Base-by-base conservation (phyloP, 2,888 invertebrate species). In the Tromatobia lineatoria region DNA sequence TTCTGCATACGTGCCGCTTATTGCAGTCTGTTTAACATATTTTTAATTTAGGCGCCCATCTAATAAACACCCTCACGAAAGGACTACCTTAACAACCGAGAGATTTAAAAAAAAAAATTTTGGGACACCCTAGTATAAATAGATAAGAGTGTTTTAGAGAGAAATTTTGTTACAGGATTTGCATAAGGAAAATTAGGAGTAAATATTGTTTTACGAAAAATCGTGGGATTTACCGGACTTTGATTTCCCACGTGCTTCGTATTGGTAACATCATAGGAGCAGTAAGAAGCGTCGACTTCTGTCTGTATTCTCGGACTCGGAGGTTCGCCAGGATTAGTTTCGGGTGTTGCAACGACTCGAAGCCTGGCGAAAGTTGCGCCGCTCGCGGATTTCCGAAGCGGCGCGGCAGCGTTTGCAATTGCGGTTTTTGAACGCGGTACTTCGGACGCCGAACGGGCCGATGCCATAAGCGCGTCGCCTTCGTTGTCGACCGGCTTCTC, bases 341-440 rank as follows among this genome's bases (percentile, higher is more conserved):
- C 86, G 87, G 92, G 91, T 2, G 93, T 90, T 1, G 95, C 95
- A 54, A 96, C 96, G 7, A 97, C 97, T 7, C 97, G 95, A 57
- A 97, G 94, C 0, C 97, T 95, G 0, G 97, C 97, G 89, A 97
- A 94, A 0, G 97, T 96, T 8, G 97, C 96, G 0, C 96, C 96
- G 45, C 93, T 93, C 0, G 93, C 92, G 7, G 93, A 93, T 84
- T 93, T 93, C 2, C 93, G 89, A 13, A 93, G 87, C 3, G 93
- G 91, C 57, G 91, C 85, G 4, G 90, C 88, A 34, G 90, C 87
- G 69, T 90, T 92, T 1, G 88, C 85, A 2, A 87, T n/a, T n/a
- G n/a, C 67, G n/a, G 88, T 87, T 79, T 92, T 93, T 15, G 90
- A 86, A 13, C 93, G 91, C 69, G 91, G 91, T n/a, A 93, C 90